phyloP scores from a whole-genome alignment of 1,140 invertebrate species.

The Hermetia illucens region DNA sequence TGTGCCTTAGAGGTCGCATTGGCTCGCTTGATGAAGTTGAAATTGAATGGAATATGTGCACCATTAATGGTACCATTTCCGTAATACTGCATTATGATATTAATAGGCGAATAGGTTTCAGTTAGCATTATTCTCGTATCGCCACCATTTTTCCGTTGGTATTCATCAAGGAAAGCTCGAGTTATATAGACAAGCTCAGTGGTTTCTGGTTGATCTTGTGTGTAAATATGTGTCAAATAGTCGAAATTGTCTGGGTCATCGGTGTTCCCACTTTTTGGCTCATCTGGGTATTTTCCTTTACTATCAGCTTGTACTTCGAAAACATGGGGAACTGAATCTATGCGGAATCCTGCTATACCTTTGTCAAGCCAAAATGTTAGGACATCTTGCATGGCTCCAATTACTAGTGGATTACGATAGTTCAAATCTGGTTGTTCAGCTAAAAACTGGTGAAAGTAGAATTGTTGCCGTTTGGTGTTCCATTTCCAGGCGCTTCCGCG shows the following conservation, averaged over 20 bases:
- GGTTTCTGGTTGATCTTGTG: conserved; percentile 40
- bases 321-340: conserved; percentile 47
- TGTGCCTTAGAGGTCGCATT: conserved; percentile 36
- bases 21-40: conserved; percentile 39
- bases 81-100: conserved; percentile 48
- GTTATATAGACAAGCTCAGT: conserved; percentile 42
- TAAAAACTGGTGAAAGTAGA: conserved; percentile 59
- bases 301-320: conserved; percentile 37
- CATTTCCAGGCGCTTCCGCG: conserved; percentile 60
- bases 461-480: conserved; percentile 47
- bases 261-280: conserved; percentile 33
- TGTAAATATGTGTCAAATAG: conserved; percentile 47
- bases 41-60: conserved; percentile 52
- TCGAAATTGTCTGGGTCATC: conserved; percentile 34
- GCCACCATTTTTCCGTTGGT: conserved; percentile 23
- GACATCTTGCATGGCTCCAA: conserved; percentile 48
- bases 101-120: conserved; percentile 48
- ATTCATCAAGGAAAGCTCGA: conserved; percentile 38
- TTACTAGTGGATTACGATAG: conserved; percentile 45
- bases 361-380: conserved; percentile 56
- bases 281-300: conserved; percentile 35
- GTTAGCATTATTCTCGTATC: conserved; percentile 50
- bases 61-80: conserved; percentile 36
- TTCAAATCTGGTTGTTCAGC: conserved; percentile 63
- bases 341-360: conserved; percentile 61